Evolutionary conservation across 2,888 invertebrate genomes (phyloP).

Genomic region (Sialis fuliginosa): DNA sequence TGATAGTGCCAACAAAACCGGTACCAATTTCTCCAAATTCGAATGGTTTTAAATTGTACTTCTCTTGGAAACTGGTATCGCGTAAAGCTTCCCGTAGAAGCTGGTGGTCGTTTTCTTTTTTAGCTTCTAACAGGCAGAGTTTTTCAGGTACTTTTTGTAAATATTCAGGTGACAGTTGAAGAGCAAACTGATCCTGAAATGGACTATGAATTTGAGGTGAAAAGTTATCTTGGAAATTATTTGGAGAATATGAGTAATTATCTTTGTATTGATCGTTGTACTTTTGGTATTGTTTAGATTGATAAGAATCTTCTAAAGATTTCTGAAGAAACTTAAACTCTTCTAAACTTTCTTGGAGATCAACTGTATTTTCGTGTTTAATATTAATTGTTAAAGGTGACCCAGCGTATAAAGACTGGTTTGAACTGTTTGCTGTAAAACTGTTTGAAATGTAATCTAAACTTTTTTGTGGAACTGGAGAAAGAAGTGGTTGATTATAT

Average conservation of each 20-base stretch:
- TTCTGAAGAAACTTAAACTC: constrained; percentile 35
- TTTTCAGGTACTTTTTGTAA: constrained; percentile 13
- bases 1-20: constrained; percentile 29
- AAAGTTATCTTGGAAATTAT: constrained; percentile 6
- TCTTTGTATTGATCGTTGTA: no score
- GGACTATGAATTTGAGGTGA: not conserved
- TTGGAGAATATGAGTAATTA: not conserved
- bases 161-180: not conserved
- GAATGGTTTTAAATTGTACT: constrained; percentile 64
- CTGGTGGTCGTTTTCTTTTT: constrained; percentile 45
- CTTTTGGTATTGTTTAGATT: not conserved
- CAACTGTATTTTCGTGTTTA: constrained; percentile 41
- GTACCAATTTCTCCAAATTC: constrained; percentile 37
- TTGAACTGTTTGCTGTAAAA: no score
- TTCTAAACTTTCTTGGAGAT: constrained; percentile 39
- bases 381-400: constrained; percentile 18
- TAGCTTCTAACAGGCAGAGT: constrained; percentile 16
- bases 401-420: constrained; percentile 1
- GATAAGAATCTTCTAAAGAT: constrained; percentile 4
- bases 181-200: not conserved
- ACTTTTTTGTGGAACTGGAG: no score
- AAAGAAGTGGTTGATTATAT: constrained; percentile 2
- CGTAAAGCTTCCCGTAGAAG: constrained; percentile 62
- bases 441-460: no score
- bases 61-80: constrained; percentile 72